Evolutionary conservation across 2,888 invertebrate species (phyloP).

Genomic region (Orthosia cruda): DNA sequence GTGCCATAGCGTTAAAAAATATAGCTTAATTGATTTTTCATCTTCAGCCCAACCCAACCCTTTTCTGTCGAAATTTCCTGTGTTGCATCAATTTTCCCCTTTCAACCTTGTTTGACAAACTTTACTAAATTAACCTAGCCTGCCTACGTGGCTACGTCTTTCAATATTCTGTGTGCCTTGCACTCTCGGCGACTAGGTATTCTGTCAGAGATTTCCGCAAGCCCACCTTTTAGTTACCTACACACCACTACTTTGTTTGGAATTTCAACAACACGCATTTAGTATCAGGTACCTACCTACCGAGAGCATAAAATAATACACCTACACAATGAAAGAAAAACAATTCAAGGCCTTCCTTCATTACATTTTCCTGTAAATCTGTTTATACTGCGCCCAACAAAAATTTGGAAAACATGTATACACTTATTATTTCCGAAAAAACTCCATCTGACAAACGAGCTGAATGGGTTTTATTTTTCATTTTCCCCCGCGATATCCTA

Average conservation of each 20-base stretch:
- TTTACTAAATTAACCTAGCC: neutral
- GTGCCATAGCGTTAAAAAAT: too few relatives aligned
- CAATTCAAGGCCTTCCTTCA: neutral
- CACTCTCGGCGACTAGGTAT: neutral
- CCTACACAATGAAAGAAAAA: neutral
- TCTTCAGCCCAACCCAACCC: too few relatives aligned
- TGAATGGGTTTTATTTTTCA: too few relatives aligned
- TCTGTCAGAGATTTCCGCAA: neutral
- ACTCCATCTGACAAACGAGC: conserved; percentile 11
- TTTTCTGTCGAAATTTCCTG: too few relatives aligned
- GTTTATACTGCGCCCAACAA: neutral
- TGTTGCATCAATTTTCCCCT: neutral
- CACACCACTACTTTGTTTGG: neutral
- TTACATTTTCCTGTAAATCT: neutral
- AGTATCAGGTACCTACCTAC: neutral
- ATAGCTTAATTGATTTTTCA: too few relatives aligned
- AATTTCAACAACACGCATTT: neutral
- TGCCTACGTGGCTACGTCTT: neutral
- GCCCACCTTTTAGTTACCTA: neutral
- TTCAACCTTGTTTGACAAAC: neutral
- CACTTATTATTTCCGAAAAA: neutral
- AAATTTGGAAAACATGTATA: neutral
- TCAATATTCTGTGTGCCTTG: neutral
- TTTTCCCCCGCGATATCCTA: too few relatives aligned
- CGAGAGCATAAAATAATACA: too few relatives aligned